Conservation (phyloP, 2,113 vertebrate genomes). For the Embiotoca jacksoni region DNA sequence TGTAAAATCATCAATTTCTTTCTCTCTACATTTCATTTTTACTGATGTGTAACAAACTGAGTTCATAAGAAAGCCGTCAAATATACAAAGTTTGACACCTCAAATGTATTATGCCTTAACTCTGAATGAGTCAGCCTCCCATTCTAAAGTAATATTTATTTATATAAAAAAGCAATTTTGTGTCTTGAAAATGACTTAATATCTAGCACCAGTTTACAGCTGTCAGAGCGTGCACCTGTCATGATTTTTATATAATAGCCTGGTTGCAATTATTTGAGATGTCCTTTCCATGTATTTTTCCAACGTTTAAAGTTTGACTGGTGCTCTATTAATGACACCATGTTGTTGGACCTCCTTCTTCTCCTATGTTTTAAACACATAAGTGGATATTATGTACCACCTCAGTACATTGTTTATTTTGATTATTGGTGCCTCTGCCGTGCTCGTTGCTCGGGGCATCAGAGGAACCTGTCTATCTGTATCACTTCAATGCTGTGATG, state of each 20-base stretch:
- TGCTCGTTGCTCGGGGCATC: slow-evolving; percentile 6
- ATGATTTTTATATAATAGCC: too few species aligned
- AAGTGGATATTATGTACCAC: too few species aligned
- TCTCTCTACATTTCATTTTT: too few species aligned
- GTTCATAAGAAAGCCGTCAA: neutral
- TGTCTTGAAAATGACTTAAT: slow-evolving; percentile 18
- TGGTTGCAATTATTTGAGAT: too few species aligned
- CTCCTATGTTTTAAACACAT: too few species aligned
- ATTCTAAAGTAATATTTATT: slow-evolving; percentile 1
- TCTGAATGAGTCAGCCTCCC: neutral
- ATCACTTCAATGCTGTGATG: neutral
- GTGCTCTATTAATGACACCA: too few species aligned
- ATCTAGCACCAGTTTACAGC: neutral
- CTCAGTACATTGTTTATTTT: too few species aligned
- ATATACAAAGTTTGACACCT: neutral
- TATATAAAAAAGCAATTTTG: slow-evolving; percentile 5
- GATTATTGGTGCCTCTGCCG: neutral
- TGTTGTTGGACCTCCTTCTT: too few species aligned
- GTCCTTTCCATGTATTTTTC: too few species aligned
- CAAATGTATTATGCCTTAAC: neutral
- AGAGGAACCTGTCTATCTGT: slow-evolving; percentile 11
- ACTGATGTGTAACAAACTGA: too few species aligned
- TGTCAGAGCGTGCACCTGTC: neutral
- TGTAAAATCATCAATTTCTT: too few species aligned
- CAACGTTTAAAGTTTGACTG: too few species aligned